phyloP scores from a whole-genome alignment of 2,888 invertebrate species.

The Himalopsyche kuldschensis region DNA sequence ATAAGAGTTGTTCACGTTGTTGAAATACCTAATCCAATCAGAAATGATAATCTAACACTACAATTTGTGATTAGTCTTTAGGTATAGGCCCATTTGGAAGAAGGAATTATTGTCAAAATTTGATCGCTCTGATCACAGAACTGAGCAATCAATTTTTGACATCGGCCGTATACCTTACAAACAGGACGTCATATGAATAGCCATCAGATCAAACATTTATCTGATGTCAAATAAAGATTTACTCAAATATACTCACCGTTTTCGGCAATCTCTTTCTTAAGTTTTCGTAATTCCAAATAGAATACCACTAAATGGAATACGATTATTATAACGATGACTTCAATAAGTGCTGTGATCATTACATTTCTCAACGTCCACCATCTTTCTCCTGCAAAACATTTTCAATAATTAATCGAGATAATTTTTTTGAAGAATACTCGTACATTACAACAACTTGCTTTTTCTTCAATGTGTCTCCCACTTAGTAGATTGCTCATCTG shows the following conservation, averaged over 20 bases:
- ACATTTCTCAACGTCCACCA: background rate
- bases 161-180: too few species aligned
- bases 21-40: too few species aligned
- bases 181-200: too few species aligned
- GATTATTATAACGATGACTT: background rate
- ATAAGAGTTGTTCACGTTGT: too few species aligned
- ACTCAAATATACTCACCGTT: background rate
- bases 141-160: too few species aligned
- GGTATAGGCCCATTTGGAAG: too few species aligned
- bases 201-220: background rate
- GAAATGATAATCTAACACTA: too few species aligned
- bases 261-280: background rate
- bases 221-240: background rate
- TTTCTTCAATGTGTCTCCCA: too few species aligned
- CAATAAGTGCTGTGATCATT: background rate
- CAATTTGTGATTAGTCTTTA: too few species aligned
- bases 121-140: too few species aligned
- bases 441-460: background rate
- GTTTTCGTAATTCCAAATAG: background rate
- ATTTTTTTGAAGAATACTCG: background rate
- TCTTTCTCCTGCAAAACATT: background rate
- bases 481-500: background rate
- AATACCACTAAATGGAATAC: background rate
- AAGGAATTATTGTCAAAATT: too few species aligned
- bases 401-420: background rate